These are phyloP conservation scores for Scarus forsteni DNA, from an alignment of 2,797 vertebrate species.

Conservation along the genomic window DNA sequence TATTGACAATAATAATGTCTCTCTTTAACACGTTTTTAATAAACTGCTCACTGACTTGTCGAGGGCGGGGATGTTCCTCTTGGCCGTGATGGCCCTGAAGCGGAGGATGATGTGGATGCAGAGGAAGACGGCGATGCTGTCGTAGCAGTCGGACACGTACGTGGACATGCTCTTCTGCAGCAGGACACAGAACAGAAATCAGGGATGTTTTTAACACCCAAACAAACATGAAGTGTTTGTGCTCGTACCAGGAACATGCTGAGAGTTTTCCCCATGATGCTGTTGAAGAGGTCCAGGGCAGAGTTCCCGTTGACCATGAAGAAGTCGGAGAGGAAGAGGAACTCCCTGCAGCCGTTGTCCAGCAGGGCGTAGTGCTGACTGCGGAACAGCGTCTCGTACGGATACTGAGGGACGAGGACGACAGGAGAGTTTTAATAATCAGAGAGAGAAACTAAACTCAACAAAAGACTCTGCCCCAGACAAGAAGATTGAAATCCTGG, in stretches of 20 bases:
- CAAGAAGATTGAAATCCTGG: too few species aligned
- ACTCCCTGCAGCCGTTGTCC: slow-evolving; percentile 94
- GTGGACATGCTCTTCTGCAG: slow-evolving; percentile 91
- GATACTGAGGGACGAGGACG: slow-evolving; percentile 81
- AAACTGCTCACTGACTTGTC: slow-evolving; percentile 86
- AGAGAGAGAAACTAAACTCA: neutral
- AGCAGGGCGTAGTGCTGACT: slow-evolving; percentile 95
- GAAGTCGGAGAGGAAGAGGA: slow-evolving; percentile 93
- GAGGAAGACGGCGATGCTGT: slow-evolving; percentile 94
- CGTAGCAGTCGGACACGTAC: slow-evolving; percentile 92
- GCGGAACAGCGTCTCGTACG: slow-evolving; percentile 93
- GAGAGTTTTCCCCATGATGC: slow-evolving; percentile 93
- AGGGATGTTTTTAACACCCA: too few species aligned
- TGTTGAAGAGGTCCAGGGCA: slow-evolving; percentile 91
- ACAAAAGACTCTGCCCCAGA: too few species aligned
- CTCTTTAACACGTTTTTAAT: neutral
- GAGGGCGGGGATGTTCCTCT: slow-evolving; percentile 90
- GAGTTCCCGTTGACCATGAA: slow-evolving; percentile 90
- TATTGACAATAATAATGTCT: too few species aligned
- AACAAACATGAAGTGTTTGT: too few species aligned
- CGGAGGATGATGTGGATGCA: slow-evolving; percentile 94
- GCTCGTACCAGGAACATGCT: slow-evolving; percentile 88
- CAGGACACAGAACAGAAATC: neutral
- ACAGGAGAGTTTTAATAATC: neutral
- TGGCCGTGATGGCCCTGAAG: slow-evolving; percentile 89